A percentile compares a stretch with the other conserved stretches of the same genome.
Conservation (phyloP, 2,797 vertebrate species). For the Trichosurus vulpecula region DNA sequence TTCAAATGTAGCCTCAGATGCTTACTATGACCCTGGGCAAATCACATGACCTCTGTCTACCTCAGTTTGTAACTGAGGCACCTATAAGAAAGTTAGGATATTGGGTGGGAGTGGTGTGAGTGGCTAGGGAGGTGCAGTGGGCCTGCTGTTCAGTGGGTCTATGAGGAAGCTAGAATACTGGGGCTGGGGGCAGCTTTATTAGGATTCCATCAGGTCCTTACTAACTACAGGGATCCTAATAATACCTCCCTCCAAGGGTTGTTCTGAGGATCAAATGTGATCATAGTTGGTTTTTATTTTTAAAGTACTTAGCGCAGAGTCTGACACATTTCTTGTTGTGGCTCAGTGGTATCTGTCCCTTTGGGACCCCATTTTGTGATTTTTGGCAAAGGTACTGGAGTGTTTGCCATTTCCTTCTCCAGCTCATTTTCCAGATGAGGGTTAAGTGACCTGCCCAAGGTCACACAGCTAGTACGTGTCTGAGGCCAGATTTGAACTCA, state of each 20-base stretch:
- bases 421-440: neutral
- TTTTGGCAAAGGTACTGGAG: neutral
- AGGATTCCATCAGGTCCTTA: no score
- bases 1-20: neutral
- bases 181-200: no score
- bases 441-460: neutral
- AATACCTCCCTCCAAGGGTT: neutral
- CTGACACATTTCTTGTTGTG: neutral
- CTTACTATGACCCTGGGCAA: neutral
- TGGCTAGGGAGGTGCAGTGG: no score
- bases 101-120: no score
- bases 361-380: neutral
- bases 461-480: neutral
- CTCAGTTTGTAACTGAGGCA: no score
- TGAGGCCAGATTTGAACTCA: neutral
- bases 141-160: no score
- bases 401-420: neutral
- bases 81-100: no score
- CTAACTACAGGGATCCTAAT: no score
- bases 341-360: fast-evolving
- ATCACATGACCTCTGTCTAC: neutral
- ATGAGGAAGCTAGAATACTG: no score
- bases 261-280: neutral
- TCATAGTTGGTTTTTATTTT: neutral
- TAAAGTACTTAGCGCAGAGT: no score